Conservation (phyloP, 53 echinoderm and acorn worm species). For the Patiria pectinifera region DNA sequence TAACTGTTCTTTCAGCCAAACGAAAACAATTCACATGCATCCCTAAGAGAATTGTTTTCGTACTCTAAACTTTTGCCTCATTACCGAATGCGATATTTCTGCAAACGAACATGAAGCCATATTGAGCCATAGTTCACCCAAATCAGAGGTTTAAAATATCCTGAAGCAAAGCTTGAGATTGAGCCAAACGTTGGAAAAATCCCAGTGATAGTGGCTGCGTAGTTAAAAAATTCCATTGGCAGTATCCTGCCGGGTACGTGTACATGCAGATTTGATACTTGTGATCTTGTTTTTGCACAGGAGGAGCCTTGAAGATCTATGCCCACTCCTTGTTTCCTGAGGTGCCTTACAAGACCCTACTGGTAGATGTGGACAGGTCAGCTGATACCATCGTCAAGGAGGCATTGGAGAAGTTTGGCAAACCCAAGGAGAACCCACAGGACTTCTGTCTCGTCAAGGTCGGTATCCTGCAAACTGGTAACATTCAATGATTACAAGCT, state of each 20-base stretch:
- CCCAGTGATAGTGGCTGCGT: no score
- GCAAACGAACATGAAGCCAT: no score
- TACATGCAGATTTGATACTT: not conserved
- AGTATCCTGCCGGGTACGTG: not conserved
- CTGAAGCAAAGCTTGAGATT: no score
- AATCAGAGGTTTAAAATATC: no score
- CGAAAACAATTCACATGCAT: no score
- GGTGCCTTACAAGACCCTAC: constrained; percentile 92
- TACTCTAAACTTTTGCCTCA: no score
- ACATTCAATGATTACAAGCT: not conserved
- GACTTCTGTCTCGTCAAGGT: constrained; percentile 94
- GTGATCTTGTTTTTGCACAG: constrained; percentile 41
- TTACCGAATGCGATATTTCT: no score
- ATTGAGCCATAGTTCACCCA: no score
- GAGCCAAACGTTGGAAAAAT: no score
- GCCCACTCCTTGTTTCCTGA: constrained; percentile 93
- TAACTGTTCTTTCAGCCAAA: no score
- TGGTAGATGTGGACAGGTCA: constrained; percentile 78
- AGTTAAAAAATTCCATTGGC: constrained; percentile 6
- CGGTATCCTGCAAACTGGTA: not conserved
- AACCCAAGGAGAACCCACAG: constrained; percentile 78
- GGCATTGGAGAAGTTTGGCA: constrained; percentile 91
- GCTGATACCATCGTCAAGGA: constrained; percentile 83
- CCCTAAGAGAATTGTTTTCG: no score
- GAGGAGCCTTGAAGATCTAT: constrained; percentile 92